A percentile compares a stretch with the other conserved stretches of the same genome.
phyloP scores from a whole-genome alignment of 2,113 vertebrate species.

The Halichoerus grypus region DNA sequence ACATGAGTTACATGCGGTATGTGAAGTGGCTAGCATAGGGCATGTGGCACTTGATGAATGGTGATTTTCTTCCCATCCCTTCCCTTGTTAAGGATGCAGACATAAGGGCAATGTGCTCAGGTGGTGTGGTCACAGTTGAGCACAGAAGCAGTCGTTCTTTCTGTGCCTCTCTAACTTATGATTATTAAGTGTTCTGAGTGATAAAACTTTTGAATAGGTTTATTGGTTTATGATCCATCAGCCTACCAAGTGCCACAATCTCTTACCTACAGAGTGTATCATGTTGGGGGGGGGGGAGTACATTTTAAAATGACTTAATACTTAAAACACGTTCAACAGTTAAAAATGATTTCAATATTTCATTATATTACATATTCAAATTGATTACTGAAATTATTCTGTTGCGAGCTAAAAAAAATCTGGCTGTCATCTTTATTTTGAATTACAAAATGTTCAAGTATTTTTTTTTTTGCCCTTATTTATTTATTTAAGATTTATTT shows the following conservation, averaged over 20 bases:
- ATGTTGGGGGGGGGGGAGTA: neutral
- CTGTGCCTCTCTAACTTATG: neutral
- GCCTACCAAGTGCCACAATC: neutral
- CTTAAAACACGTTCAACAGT: neutral
- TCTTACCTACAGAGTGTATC: neutral
- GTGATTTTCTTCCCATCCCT: neutral
- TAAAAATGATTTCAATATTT: constrained; percentile 1
- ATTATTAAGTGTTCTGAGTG: neutral
- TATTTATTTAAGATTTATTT: neutral
- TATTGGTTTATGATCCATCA: neutral
- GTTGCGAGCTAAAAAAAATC: neutral
- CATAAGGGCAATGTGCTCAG: neutral
- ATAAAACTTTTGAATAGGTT: neutral
- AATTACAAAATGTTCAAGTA: constrained; percentile 42
- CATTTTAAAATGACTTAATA: neutral
- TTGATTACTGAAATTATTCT: constrained; percentile 46
- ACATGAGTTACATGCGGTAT: neutral
- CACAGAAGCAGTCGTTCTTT: neutral
- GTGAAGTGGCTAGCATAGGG: neutral
- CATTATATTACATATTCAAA: neutral
- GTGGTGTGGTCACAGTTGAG: neutral
- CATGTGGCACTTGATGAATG: neutral
- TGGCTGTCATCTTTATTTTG: constrained; percentile 36
- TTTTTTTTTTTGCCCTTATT: neutral
- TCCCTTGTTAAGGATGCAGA: neutral